Evolutionary conservation across 1,140 invertebrate species (phyloP), one percentile per base, ranked within the genome.

Genomic region (Pentalonia nigronervosa): DNA sequence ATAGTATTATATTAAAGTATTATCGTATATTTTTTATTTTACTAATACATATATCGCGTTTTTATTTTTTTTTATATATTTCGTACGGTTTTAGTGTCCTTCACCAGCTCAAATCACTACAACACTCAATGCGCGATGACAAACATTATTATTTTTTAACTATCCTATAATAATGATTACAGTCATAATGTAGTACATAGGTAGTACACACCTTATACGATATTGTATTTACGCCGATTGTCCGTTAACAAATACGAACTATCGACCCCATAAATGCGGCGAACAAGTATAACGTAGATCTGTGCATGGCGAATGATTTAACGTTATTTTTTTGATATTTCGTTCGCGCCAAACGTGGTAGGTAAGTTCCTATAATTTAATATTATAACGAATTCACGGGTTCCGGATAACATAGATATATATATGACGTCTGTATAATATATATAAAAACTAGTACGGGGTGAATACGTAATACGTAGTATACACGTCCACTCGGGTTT

Each of bases 391-490:
- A 84, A 84, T 84, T 84, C 83, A 84, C 17, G 23, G 41, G 21
- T 9, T 23, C 21, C 1, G 60, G 60, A 1, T 76, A n/a, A 76
- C n/a, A n/a, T 17, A n/a, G 14, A 67, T 76, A 76, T 56, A 25
- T 56, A 56, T 76, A 53, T 53, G 60, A 76, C 60, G 60, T 76
- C n/a, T 76, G 30, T 76, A 76, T n/a, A 76, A 53, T 53, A 20
- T 76, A 76, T 76, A 76, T n/a, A 17, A 76, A 67, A 41, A 41
- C 83, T 84, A 36, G 23, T 23, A 45, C 36, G 83, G 83, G 83
- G 83, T 84, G 83, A 84, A 84, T 84, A 84, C 83, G 83, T 41
- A 84, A 84, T 84, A 76, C 60, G 56, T 1, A 8, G 83, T 84
- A 84, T 25, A 86, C 84, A n/a, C 11, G 25, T 86, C 84, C 45